Evolutionary conservation across 2,888 invertebrate species (phyloP).

Genomic region (Pseudanteris insignis): DNA sequence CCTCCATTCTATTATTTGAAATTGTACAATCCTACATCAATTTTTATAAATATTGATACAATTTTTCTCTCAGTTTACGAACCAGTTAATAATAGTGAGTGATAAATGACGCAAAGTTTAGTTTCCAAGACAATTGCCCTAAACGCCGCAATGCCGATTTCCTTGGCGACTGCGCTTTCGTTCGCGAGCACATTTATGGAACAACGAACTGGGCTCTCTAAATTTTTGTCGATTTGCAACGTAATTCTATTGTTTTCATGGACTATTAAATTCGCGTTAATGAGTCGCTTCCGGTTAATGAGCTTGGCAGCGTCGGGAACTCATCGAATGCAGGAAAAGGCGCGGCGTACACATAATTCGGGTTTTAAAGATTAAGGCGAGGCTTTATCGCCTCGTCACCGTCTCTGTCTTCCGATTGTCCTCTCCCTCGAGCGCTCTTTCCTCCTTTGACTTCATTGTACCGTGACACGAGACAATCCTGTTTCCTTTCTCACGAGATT

Average conservation of each 20-base stretch:
- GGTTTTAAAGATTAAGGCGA: constrained; percentile 64
- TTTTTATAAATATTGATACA: too few relatives aligned
- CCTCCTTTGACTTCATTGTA: constrained; percentile 42
- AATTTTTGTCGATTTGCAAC: constrained; percentile 62
- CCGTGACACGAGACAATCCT: constrained; percentile 44
- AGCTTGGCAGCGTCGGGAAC: constrained; percentile 48
- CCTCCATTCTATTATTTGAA: too few relatives aligned
- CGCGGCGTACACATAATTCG: constrained; percentile 63
- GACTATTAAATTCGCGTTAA: constrained; percentile 66
- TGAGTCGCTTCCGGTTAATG: constrained; percentile 58
- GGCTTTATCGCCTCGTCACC: constrained; percentile 50
- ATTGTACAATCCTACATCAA: too few relatives aligned
- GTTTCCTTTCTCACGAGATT: constrained; percentile 47
- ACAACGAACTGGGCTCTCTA: constrained; percentile 42
- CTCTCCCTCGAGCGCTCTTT: constrained; percentile 37
- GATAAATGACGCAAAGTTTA: too few relatives aligned
- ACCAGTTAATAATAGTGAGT: too few relatives aligned
- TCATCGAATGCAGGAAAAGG: constrained; percentile 67
- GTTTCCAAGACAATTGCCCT: constrained; percentile 34
- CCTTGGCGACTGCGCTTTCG: constrained; percentile 30
- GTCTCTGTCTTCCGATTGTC: constrained; percentile 41
- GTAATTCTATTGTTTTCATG: constrained; percentile 68
- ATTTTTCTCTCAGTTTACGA: too few relatives aligned
- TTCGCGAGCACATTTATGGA: constrained; percentile 39
- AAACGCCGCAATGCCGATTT: constrained; percentile 41